Evolutionary conservation across 1,140 invertebrate genomes (phyloP).

Genomic region (Zaprionus africanus): DNA sequence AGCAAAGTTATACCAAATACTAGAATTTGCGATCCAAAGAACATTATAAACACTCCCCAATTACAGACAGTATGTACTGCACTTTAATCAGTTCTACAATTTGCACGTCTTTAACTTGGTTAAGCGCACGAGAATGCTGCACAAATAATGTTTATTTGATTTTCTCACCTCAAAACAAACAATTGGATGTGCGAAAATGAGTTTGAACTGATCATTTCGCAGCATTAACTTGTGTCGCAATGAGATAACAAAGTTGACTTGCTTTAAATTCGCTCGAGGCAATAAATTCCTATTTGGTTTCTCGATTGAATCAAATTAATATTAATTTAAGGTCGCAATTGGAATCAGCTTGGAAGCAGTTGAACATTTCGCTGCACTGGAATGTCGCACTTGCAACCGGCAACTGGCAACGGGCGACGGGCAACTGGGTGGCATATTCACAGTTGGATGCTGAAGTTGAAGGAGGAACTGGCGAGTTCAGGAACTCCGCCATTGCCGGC

Average conservation of each 20-base stretch:
- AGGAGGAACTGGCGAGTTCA: neutral
- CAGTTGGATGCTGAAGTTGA: neutral
- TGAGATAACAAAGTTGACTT: neutral
- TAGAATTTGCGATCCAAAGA: no score
- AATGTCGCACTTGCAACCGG: neutral
- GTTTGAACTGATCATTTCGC: neutral
- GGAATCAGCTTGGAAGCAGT: neutral
- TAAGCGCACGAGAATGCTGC: neutral
- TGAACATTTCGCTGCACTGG: conserved; percentile 15
- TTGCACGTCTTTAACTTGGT: neutral
- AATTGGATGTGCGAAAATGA: neutral
- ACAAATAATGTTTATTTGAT: neutral
- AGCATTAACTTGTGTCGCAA: neutral
- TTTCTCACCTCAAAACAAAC: neutral
- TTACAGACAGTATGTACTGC: neutral
- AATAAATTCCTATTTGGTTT: conserved; percentile 55
- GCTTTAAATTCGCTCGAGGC: neutral
- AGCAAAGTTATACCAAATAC: no score
- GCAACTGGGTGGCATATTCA: conserved; percentile 8
- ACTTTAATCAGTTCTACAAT: neutral
- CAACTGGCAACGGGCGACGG: neutral
- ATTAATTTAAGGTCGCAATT: conserved; percentile 49
- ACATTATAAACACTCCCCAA: no score
- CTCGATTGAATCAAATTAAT: conserved; percentile 48
- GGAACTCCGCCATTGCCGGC: conserved; percentile 7